Conservation (phyloP, 2,113 vertebrate species). For the Phocoena phocoena region DNA sequence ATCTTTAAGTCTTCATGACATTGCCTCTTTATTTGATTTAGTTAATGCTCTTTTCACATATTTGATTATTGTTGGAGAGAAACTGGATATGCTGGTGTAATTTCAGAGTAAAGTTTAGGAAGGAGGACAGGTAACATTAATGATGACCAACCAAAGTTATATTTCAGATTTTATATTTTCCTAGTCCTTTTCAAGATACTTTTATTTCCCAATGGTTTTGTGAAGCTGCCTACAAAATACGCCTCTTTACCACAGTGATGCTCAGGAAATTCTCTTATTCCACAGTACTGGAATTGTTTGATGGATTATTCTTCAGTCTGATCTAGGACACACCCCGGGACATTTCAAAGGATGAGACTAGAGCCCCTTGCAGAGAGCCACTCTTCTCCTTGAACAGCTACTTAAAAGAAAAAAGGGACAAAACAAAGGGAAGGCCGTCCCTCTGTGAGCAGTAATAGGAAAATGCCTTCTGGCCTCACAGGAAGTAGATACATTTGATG, state of each 20-base stretch:
- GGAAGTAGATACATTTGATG: neutral
- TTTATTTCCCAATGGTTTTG: neutral
- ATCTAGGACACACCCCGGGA: neutral
- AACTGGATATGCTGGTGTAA: neutral
- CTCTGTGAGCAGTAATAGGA: neutral
- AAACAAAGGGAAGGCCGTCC: neutral
- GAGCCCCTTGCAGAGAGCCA: neutral
- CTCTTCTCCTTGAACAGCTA: neutral
- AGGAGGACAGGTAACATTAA: neutral
- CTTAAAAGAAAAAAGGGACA: neutral
- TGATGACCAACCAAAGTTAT: neutral
- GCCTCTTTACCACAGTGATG: neutral
- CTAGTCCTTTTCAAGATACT: neutral
- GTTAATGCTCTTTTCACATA: neutral
- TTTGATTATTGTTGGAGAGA: neutral
- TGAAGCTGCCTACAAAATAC: neutral
- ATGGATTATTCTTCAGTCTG: neutral
- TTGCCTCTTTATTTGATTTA: neutral
- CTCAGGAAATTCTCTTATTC: neutral
- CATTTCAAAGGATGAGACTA: neutral
- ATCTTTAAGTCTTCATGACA: neutral
- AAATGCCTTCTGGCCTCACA: neutral
- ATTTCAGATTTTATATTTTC: neutral
- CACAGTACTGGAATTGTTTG: neutral
- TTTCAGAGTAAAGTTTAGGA: neutral